phyloP scores from a whole-genome alignment of 2,888 invertebrate genomes.

The Polyploca ridens region DNA sequence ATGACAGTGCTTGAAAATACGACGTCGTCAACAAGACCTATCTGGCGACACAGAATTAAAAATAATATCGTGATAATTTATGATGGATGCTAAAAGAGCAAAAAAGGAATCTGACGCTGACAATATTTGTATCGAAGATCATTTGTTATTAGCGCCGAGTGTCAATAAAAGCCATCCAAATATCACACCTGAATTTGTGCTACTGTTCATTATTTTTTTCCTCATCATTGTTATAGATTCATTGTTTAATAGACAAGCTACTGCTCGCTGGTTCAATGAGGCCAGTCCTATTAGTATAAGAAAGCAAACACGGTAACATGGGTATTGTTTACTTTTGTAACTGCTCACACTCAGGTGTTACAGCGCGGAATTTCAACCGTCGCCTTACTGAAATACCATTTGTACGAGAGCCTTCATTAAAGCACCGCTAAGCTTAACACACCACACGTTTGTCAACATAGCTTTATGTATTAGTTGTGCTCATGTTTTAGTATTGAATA shows the following conservation, averaged over 20 bases:
- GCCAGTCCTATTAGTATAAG: constrained; percentile 65
- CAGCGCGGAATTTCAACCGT: constrained; percentile 51
- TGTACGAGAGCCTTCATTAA: constrained; percentile 37
- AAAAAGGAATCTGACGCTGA: constrained; percentile 50
- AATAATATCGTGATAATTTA: constrained; percentile 46
- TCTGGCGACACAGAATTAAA: constrained; percentile 21
- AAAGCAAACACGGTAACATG: constrained; percentile 62
- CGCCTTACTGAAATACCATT: constrained; percentile 31
- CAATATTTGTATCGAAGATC: constrained; percentile 51
- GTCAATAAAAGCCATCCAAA: constrained; percentile 44
- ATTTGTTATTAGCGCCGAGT: constrained; percentile 53
- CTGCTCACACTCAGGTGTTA: constrained; percentile 57
- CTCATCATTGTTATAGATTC: constrained; percentile 27
- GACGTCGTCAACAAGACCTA: constrained; percentile 49
- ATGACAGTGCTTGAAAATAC: constrained; percentile 55
- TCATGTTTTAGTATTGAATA: constrained; percentile 12
- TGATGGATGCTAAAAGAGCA: constrained; percentile 43
- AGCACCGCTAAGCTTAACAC: constrained; percentile 43
- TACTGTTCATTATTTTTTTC: constrained; percentile 52
- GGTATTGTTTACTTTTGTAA: constrained; percentile 63
- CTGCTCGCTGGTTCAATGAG: constrained; percentile 60
- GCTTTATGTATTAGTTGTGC: constrained; percentile 15
- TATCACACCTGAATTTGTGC: constrained; percentile 50
- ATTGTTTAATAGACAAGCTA: constrained; percentile 38
- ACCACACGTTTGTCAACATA: constrained; percentile 20